Evolutionary conservation across 2,113 vertebrate species (phyloP), one percentile per base, ranked within the genome.

Genomic region (Odocoileus virginianus): DNA sequence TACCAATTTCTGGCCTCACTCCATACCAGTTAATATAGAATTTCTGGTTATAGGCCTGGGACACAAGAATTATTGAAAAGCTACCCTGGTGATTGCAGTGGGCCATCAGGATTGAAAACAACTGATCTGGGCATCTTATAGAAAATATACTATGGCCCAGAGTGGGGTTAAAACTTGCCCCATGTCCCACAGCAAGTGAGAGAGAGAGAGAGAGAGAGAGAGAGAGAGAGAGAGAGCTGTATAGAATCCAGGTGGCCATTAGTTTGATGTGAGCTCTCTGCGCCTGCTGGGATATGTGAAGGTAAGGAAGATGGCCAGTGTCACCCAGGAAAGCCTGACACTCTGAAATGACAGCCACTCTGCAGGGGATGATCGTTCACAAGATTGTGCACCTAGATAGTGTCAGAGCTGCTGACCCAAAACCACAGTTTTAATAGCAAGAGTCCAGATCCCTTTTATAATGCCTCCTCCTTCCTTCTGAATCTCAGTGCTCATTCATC

Each of bases 31-130:
- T 81, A 82, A 79, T 79, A 60, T 36, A 81, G 52, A 81, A 82
- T 89, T 52, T 89, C 67, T 94, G n/a, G 55, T 40, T 91, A 1
- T 60, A 36, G 25, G 64, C 27, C 8, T 17, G 2, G n/a, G 33
- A 27, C 8, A 95, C 74, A 16, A 86, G 78, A 94, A 85, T 74
- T 94, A 81, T 57, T 89, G 67, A n/a, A 95, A 95, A 86, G 33
- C 27, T 97, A 13, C 28, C 55, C 40, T 54, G 7, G 6, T 57
- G 36, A 27, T 91, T 67, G 71, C 33, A 74, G 7, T 30, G 21
- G 14, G 5, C 25, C 40, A 28, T 52, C 57, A 95, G 55, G 7
- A 76, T 33, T 36, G 7, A 86, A 90, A 87, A 87, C 7, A 1
- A 90, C 47, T 30, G 15, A 87, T 36, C 21, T 50, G 45, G 45